Percentiles rank a stretch among this genome's conserved stretches.
phyloP scores from a whole-genome alignment of 2,797 vertebrate genomes.

The Sebastes umbrosus region DNA sequence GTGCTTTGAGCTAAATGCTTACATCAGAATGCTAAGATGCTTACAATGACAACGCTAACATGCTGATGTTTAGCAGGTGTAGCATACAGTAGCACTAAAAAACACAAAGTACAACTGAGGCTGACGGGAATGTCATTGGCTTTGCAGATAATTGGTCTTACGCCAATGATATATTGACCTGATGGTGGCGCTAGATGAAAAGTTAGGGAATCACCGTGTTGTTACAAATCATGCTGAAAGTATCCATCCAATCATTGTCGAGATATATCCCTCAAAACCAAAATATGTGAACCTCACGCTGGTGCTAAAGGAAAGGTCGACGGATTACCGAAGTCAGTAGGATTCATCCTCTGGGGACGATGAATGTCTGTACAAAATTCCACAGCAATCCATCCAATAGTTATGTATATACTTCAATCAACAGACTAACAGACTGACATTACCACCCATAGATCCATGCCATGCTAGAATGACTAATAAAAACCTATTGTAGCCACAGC shows the following conservation, averaged over 20 bases:
- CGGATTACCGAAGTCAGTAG: accelerated
- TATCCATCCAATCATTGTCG: neutral
- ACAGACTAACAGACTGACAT: too few relatives aligned
- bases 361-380: neutral
- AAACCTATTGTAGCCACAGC: neutral
- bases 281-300: neutral
- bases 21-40: neutral
- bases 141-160: too few relatives aligned
- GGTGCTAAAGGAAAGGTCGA: neutral
- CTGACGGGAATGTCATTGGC: neutral
- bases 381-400: neutral
- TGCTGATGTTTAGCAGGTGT: neutral
- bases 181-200: neutral
- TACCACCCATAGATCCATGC: neutral
- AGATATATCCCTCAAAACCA: neutral
- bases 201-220: neutral
- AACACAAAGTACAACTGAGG: neutral
- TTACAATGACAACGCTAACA: neutral
- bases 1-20: neutral
- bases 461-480: neutral
- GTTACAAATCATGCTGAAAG: neutral
- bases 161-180: neutral
- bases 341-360: neutral
- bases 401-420: neutral
- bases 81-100: neutral